phyloP scores from a whole-genome alignment of 2,888 invertebrate genomes.

The Fabriciana adippe region DNA sequence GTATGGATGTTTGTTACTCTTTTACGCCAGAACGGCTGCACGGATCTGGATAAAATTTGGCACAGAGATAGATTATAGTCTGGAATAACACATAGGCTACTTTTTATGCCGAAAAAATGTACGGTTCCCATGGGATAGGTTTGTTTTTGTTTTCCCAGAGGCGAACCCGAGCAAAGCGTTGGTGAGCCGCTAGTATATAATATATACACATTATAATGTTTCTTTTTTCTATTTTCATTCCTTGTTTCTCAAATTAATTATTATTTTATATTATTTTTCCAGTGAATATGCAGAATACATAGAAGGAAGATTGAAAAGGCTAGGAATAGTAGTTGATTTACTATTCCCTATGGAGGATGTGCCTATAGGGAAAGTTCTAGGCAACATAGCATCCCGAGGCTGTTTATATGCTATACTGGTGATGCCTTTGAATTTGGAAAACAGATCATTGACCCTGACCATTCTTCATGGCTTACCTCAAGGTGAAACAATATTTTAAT shows the following conservation, averaged over 20 bases:
- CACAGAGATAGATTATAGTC: no score
- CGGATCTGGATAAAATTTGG: no score
- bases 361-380: conserved; percentile 88
- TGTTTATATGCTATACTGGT: conserved; percentile 94
- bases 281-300: conserved; percentile 95
- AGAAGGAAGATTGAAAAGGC: conserved; percentile 89
- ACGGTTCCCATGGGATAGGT: no score
- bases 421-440: conserved; percentile 92
- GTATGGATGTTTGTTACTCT: no score
- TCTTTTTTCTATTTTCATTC: background rate
- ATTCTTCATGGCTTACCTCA: conserved; percentile 95
- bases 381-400: conserved; percentile 93
- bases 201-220: background rate
- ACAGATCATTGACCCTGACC: conserved; percentile 93
- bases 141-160: no score
- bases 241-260: background rate
- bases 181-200: no score
- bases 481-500: conserved; percentile 77
- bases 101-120: no score
- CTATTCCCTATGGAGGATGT: conserved; percentile 96
- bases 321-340: conserved; percentile 91
- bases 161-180: no score
- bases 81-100: no score
- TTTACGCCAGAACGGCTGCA: no score
- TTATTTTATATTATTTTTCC: conserved; percentile 34